Evolutionary conservation across 2,888 invertebrate genomes (phyloP), one percentile per base, ranked within the genome.

Genomic region (Craniophora ligustri): DNA sequence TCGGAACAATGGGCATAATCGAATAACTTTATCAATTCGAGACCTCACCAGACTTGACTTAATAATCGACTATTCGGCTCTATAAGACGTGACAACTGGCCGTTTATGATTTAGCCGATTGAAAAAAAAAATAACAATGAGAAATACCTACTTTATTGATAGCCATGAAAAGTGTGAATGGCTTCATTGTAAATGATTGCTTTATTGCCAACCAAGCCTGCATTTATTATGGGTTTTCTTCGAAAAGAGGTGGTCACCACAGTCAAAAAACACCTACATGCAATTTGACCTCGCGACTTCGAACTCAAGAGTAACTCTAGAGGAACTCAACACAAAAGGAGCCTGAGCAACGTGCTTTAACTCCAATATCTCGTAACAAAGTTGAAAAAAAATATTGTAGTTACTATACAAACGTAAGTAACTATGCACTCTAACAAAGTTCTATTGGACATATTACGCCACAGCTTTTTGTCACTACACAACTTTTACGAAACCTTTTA

Each of bases 1-100:
- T 67, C 60, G 58, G 67, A 73, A 72, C 72, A 72, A 72, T 73
- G 67, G 72, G 70, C 57, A 46, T 61, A 72, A 73, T 72, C 74
- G 71, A 73, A 72, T 72, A 73, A 63, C 56, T 72, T 73, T 70
- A 70, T 73, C 67, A 59, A 59, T 69, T 57, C 53, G 56, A 67
- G 60, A 63, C 55, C 47, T 45, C 67, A 70, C 63, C 47, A 44
- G 63, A 54, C 55, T 23, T 42, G 71, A 72, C 71, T 72, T 58
- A 69, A 72, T 73, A 72, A 72, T 61, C 62, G 49, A 61, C 55
- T 69, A 60, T 63, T 54, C 38, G 59, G 8, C 58, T 56, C 35
- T 73, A 35, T 51, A 49, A 34, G 32, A 69, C 66, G 70, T 73
- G 71, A 63, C 60, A 58, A 58, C 67, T 69, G 60, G 48, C 46